Evolutionary conservation across 1,140 invertebrate genomes (phyloP).

Genomic region (Babylonia areolata): DNA sequence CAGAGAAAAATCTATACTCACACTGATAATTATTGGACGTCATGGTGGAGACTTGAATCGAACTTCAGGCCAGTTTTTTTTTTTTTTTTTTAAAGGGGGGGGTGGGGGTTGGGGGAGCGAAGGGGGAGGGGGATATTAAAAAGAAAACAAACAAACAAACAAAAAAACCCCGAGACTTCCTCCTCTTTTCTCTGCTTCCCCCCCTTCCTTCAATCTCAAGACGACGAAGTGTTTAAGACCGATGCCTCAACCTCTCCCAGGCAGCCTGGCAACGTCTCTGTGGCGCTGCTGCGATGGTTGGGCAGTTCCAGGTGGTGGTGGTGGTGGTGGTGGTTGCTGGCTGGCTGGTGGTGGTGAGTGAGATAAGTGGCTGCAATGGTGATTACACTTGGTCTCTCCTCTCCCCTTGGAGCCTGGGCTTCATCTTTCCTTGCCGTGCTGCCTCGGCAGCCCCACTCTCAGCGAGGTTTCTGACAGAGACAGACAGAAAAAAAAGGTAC

Average conservation of each 20-base stretch:
- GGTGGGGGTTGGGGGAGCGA: too few relatives aligned
- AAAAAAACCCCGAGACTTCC: too few relatives aligned
- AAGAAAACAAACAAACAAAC: too few relatives aligned
- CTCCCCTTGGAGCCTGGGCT: neutral
- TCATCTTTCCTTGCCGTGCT: neutral
- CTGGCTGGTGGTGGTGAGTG: neutral
- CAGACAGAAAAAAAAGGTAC: too few relatives aligned
- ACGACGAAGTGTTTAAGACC: neutral
- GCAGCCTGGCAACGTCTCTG: neutral
- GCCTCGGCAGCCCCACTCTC: neutral
- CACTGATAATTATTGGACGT: constrained; percentile 18
- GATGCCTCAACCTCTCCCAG: neutral
- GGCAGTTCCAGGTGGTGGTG: neutral
- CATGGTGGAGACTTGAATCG: neutral
- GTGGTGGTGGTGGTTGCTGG: constrained; percentile 12
- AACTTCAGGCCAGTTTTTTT: too few relatives aligned
- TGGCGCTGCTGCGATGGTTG: neutral
- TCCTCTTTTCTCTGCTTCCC: neutral
- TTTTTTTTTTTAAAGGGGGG: too few relatives aligned
- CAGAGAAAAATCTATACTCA: neutral
- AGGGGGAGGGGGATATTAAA: too few relatives aligned
- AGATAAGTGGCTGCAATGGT: constrained; percentile 17
- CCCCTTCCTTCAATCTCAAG: too few relatives aligned
- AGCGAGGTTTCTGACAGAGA: neutral
- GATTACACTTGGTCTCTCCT: constrained; percentile 17